Evolutionary conservation across 1,140 invertebrate genomes (phyloP).

Genomic region (Drosophila parvula): DNA sequence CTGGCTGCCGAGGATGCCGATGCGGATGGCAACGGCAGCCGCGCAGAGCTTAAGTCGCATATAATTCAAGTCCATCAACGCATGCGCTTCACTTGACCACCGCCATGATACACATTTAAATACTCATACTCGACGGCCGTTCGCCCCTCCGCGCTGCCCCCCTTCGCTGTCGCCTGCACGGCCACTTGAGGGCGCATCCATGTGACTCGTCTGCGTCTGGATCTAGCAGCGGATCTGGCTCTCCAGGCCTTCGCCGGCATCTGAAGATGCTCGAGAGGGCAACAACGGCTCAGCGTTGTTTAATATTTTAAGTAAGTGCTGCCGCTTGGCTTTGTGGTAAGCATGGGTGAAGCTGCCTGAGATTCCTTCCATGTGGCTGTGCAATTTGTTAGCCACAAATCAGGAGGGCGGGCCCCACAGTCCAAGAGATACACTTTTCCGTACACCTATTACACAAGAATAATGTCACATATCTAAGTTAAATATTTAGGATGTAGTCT

Average conservation of each 20-base stretch:
- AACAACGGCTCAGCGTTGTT: conserved; percentile 72
- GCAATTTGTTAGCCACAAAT: conserved; percentile 33
- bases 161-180: conserved; percentile 53
- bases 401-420: not conserved
- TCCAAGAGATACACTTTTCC: not conserved
- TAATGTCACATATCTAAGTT: not conserved
- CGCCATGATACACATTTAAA: conserved; percentile 82
- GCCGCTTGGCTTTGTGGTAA: conserved; percentile 51
- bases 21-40: conserved; percentile 57
- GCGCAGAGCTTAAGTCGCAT: conserved; percentile 77
- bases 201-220: conserved; percentile 59
- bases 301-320: conserved; percentile 82
- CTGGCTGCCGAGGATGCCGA: conserved; percentile 78
- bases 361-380: conserved; percentile 23
- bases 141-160: conserved; percentile 29
- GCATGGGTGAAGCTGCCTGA: conserved; percentile 11
- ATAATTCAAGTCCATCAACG: conserved; percentile 83
- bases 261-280: conserved; percentile 58
- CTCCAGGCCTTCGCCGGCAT: conserved; percentile 19
- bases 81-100: conserved; percentile 79
- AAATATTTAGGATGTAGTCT: not conserved
- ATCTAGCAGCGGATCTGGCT: conserved; percentile 25
- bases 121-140: conserved; percentile 47
- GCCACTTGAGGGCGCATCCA: conserved; percentile 71
- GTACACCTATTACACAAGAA: not conserved